Evolutionary conservation across 2,888 invertebrate genomes (phyloP).

Genomic region (Troides aeacus): DNA sequence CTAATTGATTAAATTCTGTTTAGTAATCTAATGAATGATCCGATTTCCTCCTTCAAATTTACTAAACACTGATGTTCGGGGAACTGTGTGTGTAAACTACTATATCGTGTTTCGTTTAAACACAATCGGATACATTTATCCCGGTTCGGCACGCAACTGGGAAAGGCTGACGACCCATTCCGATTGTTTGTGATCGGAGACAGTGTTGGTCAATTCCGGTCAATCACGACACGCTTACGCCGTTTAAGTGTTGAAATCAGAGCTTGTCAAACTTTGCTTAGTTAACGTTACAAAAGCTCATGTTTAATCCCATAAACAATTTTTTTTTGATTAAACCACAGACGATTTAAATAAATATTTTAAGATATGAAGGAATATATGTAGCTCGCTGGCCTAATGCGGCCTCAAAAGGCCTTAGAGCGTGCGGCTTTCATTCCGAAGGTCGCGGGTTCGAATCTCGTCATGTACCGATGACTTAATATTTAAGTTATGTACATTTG

Average conservation of each 20-base stretch:
- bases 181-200: slow-evolving; percentile 50
- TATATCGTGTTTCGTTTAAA: neutral
- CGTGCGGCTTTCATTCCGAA: too few relatives aligned
- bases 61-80: neutral
- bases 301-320: neutral
- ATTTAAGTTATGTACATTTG: too few relatives aligned
- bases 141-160: slow-evolving; percentile 12
- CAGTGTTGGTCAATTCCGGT: slow-evolving; percentile 52
- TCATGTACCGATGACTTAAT: too few relatives aligned
- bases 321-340: neutral
- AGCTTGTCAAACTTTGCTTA: slow-evolving; percentile 44
- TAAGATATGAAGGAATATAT: too few relatives aligned
- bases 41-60: neutral
- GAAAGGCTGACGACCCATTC: slow-evolving; percentile 46
- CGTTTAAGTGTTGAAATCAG: slow-evolving; percentile 37
- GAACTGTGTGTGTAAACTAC: neutral
- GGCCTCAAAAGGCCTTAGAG: too few relatives aligned
- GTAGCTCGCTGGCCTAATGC: too few relatives aligned
- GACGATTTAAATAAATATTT: too few relatives aligned
- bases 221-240: slow-evolving; percentile 54
- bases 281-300: neutral
- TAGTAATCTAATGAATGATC: neutral
- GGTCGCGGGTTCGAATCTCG: too few relatives aligned
- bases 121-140: slow-evolving; percentile 8
- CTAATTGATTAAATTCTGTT: neutral